Base-by-base conservation (phyloP, 2,888 invertebrate genomes). In the Pseudococcus longispinus region DNA sequence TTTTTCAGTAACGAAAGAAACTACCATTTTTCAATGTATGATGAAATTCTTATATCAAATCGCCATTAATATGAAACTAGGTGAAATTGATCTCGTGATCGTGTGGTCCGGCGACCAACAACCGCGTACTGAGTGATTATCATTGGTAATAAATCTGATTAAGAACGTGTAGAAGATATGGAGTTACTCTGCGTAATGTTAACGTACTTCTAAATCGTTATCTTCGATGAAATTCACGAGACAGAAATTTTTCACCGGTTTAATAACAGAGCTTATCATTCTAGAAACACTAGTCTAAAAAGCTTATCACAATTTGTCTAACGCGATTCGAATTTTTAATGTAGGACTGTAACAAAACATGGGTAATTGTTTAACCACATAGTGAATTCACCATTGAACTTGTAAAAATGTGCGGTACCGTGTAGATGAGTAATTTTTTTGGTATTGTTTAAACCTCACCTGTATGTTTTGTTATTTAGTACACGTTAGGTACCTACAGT, bases 181-280 rank as follows among this genome's bases (percentile, higher is more conserved):
- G 51, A n/a, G 44, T 8, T 46, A 46, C 44, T 46, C 51, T 51
- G n/a, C 13, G 44, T 13, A 13, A 37, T 46, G 13, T 2, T 51
- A 80, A 80, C 77, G 42, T 42, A 80, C 77, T 13, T 80, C 42
- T 20, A 9, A 80, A 20, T 32, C 42, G 11, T 80, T 80, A 80
- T 80, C 70, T 70, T 70, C 77, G 37, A 42, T 42, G 13, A 80
- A 80, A 42, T 42, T 80, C 77, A 20, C 32, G 37, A 80, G 77
- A 80, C 77, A 80, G 18, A 80, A 80, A 80, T 80, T 80, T 80
- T 80, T 80, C 77, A 42, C 37, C 42, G 23, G 77, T 42, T n/a
- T 26, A 42, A 80, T 8, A 20, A 80, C 26, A 9, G 42, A 37
- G 4, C 20, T 80, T 80, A 80, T 80, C 77, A 80, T 80, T 42